These are phyloP conservation scores for Melanotaenia maccullochi DNA, from an alignment of 2,797 vertebrate genomes.

Conservation along the genomic window DNA sequence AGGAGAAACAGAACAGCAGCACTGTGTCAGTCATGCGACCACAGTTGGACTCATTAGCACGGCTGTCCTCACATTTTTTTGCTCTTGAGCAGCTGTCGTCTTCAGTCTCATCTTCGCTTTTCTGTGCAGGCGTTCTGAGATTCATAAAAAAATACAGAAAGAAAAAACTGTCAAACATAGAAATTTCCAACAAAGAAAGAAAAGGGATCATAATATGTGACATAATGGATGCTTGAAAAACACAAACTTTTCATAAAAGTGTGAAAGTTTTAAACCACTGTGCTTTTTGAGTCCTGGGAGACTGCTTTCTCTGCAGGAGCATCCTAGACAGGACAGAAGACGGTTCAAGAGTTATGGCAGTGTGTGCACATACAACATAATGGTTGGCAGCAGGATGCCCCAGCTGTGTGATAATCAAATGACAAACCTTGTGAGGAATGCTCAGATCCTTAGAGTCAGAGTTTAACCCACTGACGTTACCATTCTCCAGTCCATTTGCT, in stretches of 20 bases:
- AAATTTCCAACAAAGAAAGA: background rate
- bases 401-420: background rate
- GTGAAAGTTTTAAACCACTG: slow-evolving; percentile 57
- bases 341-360: background rate
- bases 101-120: slow-evolving; percentile 34
- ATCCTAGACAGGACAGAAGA: slow-evolving; percentile 52
- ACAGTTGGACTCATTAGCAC: slow-evolving; percentile 27
- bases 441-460: slow-evolving; percentile 31
- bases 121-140: slow-evolving; percentile 25
- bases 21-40: slow-evolving; percentile 13
- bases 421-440: slow-evolving; percentile 66
- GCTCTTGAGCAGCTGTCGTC: slow-evolving; percentile 57
- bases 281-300: slow-evolving; percentile 64
- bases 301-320: slow-evolving; percentile 36
- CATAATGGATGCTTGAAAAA: background rate
- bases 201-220: background rate
- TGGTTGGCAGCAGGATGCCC: background rate
- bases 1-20: slow-evolving; percentile 31
- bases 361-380: background rate
- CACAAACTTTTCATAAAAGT: slow-evolving; percentile 39
- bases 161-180: slow-evolving; percentile 1
- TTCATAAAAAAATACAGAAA: slow-evolving; percentile 10
- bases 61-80: slow-evolving; percentile 39
- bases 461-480: slow-evolving; percentile 42
- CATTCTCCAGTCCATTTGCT: slow-evolving; percentile 64